Percentiles rank a stretch among this genome's conserved stretches.
These are phyloP conservation scores for Gallirallus australis DNA, from an alignment of 2,797 vertebrate species.

Conservation along the genomic window DNA sequence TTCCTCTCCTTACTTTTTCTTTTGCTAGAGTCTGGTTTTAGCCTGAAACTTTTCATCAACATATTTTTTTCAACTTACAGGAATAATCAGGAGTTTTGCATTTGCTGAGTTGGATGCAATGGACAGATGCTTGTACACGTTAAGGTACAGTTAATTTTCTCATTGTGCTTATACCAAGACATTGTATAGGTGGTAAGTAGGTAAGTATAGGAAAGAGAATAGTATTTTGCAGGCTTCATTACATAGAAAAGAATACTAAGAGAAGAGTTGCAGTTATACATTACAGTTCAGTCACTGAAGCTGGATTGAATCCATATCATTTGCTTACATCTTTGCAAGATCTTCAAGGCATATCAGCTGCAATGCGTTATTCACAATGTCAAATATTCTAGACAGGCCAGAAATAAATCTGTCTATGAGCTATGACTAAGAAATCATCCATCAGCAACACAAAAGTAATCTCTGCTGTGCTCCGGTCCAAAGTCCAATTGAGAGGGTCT, in stretches of 20 bases:
- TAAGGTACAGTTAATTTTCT: not conserved
- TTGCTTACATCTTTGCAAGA: constrained; percentile 45
- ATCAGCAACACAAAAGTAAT: constrained; percentile 46
- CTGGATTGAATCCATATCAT: constrained; percentile 30
- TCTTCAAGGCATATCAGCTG: constrained; percentile 54
- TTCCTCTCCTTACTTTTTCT: not conserved
- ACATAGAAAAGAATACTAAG: not conserved
- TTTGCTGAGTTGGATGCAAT: not conserved
- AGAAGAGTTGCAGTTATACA: not conserved
- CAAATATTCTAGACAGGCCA: constrained; percentile 52
- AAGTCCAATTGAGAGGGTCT: constrained; percentile 5
- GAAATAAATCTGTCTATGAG: constrained; percentile 57
- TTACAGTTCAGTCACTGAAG: constrained; percentile 16
- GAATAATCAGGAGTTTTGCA: not conserved
- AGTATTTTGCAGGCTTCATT: not conserved
- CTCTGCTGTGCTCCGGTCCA: not conserved
- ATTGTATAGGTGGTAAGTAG: too few relatives aligned
- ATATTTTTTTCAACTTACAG: not conserved
- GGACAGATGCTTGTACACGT: not conserved
- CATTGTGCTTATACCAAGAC: not conserved
- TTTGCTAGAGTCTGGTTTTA: not conserved
- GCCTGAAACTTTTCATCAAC: not conserved
- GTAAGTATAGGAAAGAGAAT: not conserved
- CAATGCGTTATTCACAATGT: constrained; percentile 38
- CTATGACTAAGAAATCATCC: constrained; percentile 51